Percentiles rank a stretch among this genome's conserved stretches.
These are phyloP conservation scores for Phrynocephalus versicolor DNA, from an alignment of 2,113 vertebrate genomes.

Conservation along the genomic window DNA sequence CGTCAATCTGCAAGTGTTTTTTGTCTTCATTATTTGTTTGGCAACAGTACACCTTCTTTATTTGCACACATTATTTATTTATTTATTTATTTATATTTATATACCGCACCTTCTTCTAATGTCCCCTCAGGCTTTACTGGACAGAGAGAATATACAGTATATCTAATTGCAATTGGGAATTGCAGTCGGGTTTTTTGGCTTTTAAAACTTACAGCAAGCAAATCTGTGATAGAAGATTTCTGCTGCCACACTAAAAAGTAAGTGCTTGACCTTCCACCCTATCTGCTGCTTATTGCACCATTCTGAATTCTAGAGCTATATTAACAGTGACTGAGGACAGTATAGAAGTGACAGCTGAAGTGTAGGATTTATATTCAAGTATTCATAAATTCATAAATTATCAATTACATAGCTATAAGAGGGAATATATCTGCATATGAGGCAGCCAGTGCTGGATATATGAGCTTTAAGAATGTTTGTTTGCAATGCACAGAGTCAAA, in stretches of 20 bases:
- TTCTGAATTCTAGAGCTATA: background rate
- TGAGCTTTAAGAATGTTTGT: background rate
- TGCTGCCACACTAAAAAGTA: too few species aligned
- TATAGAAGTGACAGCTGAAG: background rate
- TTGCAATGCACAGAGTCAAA: background rate
- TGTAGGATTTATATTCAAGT: background rate
- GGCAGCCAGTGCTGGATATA: background rate
- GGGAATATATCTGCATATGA: background rate
- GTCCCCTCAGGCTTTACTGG: background rate
- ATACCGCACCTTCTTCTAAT: too few species aligned
- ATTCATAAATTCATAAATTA: background rate
- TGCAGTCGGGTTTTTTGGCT: too few species aligned
- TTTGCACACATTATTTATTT: background rate
- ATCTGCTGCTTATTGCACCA: background rate
- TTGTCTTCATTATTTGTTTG: too few species aligned
- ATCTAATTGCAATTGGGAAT: background rate
- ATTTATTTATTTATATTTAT: too few species aligned
- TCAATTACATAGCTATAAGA: background rate
- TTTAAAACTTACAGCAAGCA: too few species aligned
- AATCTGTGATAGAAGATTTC: too few species aligned
- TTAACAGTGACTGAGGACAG: background rate
- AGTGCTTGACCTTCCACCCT: background rate
- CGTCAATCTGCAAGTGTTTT: too few species aligned
- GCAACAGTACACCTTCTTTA: too few species aligned
- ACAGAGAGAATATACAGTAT: background rate